Evolutionary conservation across 2,797 vertebrate genomes (phyloP).

Genomic region (Eupleurogrammus muticus): DNA sequence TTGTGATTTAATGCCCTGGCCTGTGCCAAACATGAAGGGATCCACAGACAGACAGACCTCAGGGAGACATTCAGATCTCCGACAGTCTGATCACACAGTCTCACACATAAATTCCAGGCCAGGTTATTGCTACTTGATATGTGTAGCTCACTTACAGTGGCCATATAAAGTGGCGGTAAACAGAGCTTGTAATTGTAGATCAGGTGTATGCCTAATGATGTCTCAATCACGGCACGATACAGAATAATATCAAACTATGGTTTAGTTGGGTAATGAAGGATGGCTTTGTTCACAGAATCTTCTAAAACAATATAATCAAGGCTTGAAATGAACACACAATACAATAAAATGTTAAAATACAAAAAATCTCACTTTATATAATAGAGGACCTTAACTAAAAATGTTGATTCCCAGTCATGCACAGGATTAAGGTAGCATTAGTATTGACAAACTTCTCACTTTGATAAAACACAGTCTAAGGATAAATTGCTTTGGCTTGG

Average conservation of each 20-base stretch:
- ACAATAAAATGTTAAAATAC: background rate
- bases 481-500: background rate
- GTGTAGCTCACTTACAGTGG: constrained; percentile 46
- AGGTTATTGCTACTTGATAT: constrained; percentile 67
- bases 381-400: background rate
- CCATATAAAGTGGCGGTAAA: constrained; percentile 62
- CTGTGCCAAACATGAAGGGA: constrained; percentile 65
- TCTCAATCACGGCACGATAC: constrained; percentile 2
- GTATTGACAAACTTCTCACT: background rate
- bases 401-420: background rate
- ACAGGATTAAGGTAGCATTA: background rate
- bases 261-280: background rate
- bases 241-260: background rate
- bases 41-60: constrained; percentile 61
- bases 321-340: background rate
- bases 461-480: background rate
- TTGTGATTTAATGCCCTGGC: constrained; percentile 66
- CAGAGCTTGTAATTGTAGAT: constrained; percentile 44
- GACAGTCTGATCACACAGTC: constrained; percentile 64
- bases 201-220: constrained; percentile 33
- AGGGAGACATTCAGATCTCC: constrained; percentile 65
- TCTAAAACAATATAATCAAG: background rate
- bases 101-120: constrained; percentile 66
- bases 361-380: no score
- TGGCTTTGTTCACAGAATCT: background rate